These are phyloP conservation scores for Bemisia tabaci DNA, from an alignment of 1,140 invertebrate species.

Conservation along the genomic window DNA sequence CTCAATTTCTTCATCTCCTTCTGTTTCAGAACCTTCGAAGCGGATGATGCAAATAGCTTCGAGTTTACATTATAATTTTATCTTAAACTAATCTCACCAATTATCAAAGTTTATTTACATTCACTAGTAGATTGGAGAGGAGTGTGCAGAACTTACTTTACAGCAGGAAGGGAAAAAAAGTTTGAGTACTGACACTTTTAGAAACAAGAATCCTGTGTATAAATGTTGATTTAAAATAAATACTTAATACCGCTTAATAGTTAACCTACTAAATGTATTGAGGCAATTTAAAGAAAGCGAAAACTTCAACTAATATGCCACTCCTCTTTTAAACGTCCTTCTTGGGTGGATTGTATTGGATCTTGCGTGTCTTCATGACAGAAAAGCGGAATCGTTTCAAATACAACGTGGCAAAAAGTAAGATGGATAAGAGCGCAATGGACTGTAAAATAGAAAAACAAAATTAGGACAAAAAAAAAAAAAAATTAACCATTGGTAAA, in stretches of 20 bases:
- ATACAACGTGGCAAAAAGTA: neutral
- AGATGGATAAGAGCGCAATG: neutral
- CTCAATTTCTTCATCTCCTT: neutral
- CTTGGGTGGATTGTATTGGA: neutral
- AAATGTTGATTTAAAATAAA: neutral
- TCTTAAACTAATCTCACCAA: neutral
- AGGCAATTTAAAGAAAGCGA: neutral
- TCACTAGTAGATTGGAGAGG: neutral
- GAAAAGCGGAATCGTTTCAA: neutral
- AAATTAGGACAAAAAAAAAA: too few relatives aligned
- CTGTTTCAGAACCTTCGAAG: neutral
- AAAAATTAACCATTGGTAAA: too few relatives aligned
- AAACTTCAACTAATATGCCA: neutral
- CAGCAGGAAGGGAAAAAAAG: neutral
- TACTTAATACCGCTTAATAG: neutral
- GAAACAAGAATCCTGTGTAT: neutral
- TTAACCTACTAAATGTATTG: neutral
- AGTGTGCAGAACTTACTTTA: neutral
- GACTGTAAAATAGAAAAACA: neutral
- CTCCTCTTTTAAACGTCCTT: neutral
- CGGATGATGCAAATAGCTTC: neutral
- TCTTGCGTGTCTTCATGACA: neutral
- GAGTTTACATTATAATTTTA: neutral
- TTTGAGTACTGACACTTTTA: neutral
- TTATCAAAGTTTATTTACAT: neutral